Evolutionary conservation across 2,888 invertebrate genomes (phyloP), one percentile per base, ranked within the genome.

Genomic region (Noctua pronuba): DNA sequence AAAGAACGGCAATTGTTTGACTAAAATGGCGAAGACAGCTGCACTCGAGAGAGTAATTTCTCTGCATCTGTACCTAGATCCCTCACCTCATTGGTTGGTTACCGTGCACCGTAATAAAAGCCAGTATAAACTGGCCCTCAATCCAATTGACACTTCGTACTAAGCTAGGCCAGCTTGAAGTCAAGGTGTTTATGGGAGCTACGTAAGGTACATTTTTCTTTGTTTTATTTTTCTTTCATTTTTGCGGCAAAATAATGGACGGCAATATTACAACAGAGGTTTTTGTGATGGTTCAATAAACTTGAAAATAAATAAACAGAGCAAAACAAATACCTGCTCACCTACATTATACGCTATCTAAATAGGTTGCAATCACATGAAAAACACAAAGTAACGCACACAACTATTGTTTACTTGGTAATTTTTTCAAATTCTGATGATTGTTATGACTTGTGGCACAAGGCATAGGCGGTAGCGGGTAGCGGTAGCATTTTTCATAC

Each of bases 311-410:
- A 11, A 44, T 16, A 66, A 24, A 24, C 35, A 24, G 11, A 58
- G 24, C 49, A 44, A 60, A 44, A 70, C 16, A 68, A 69, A 68
- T 64, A 80, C n/a, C 24, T 52, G 44, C 49, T 75, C 81, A 67
- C 75, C 79, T 81, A 79, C 60, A 81, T 82, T 49, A 58, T 69
- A 65, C 65, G 28, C 44, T 81, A 75, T 69, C 58, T 81, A 35
- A 81, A 69, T 81, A 58, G 64, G 55, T 52, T 62, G 58, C 60
- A 62, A 74, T 74, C 66, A 67, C 21, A 44, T 66, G 24, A 62
- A 44, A 0, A 66, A 49, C 10, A 18, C 35, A 52, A 79, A 41
- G 28, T 1, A 44, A 77, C n/a, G 49, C 46, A 60, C 6, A 69
- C 60, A 41, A 13, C n/a, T 6, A 28, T 62, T 77, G 44, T 77